phyloP scores from a whole-genome alignment of 1,140 invertebrate genomes.

The Pseudomyrmex flavicornis region DNA sequence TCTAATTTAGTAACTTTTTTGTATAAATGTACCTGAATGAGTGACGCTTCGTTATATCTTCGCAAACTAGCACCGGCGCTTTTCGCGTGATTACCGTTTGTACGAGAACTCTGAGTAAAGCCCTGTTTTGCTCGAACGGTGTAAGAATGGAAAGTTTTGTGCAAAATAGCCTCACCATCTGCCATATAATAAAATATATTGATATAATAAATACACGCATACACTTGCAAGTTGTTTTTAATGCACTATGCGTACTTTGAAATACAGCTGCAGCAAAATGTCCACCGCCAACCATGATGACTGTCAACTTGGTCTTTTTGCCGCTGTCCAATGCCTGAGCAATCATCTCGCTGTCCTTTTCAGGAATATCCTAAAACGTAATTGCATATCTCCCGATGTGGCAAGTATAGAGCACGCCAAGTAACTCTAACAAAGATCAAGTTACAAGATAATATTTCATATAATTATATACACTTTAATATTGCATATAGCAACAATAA shows the following conservation, averaged over 20 bases:
- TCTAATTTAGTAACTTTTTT: background rate
- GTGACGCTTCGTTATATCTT: constrained; percentile 91
- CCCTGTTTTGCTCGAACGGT: constrained; percentile 94
- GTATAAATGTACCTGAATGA: constrained; percentile 86
- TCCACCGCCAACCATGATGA: constrained; percentile 94
- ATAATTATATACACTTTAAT: background rate
- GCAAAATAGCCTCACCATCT: constrained; percentile 87
- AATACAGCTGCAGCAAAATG: constrained; percentile 95
- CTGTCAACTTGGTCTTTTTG: constrained; percentile 87
- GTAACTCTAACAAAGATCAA: constrained; percentile 70
- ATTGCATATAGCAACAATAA: background rate
- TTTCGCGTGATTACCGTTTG: constrained; percentile 87
- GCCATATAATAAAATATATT: constrained; percentile 7
- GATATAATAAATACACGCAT: background rate
- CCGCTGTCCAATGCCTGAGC: constrained; percentile 81
- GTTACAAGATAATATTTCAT: constrained; percentile 57
- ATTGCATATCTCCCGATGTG: constrained; percentile 81
- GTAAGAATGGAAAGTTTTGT: constrained; percentile 96
- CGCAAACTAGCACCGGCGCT: constrained; percentile 93
- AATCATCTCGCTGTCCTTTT: constrained; percentile 83
- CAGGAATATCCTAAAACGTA: constrained; percentile 84
- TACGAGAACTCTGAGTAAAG: constrained; percentile 89
- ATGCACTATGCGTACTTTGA: constrained; percentile 84
- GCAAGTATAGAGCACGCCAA: constrained; percentile 67
- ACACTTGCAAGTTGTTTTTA: constrained; percentile 9